These are phyloP conservation scores for Sebastes melanostomus DNA, from an alignment of 2,797 vertebrate species.

Conservation along the genomic window DNA sequence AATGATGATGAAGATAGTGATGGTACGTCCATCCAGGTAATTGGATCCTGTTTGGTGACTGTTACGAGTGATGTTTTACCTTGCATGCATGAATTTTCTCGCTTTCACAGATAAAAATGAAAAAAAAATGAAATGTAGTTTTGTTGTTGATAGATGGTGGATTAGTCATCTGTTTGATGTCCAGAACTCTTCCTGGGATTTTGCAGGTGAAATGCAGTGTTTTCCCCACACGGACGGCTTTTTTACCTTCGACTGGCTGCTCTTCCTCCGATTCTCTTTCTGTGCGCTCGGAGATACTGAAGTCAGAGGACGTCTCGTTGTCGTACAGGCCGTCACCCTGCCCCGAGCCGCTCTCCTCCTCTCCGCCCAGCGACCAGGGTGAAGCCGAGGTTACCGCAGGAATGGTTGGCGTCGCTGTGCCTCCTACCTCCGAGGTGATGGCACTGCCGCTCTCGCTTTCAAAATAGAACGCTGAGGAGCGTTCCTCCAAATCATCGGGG, in stretches of 20 bases:
- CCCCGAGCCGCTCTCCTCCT: slow-evolving; percentile 94
- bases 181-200: slow-evolving; percentile 31
- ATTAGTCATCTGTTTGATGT: slow-evolving; percentile 44
- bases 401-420: slow-evolving; percentile 1
- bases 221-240: slow-evolving; percentile 18
- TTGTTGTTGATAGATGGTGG: slow-evolving; percentile 38
- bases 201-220: slow-evolving; percentile 17
- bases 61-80: not conserved
- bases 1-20: slow-evolving; percentile 12
- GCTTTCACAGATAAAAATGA: slow-evolving; percentile 11
- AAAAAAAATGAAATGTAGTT: slow-evolving; percentile 13
- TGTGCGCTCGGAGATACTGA: slow-evolving; percentile 90
- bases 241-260: slow-evolving; percentile 90
- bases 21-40: not conserved
- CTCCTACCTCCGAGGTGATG: slow-evolving; percentile 40
- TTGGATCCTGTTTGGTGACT: not conserved
- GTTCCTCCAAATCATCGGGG: slow-evolving; percentile 70
- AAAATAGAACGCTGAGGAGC: slow-evolving; percentile 80
- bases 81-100: slow-evolving; percentile 9
- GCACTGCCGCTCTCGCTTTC: slow-evolving; percentile 78
- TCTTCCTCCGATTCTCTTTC: slow-evolving; percentile 87
- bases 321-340: slow-evolving; percentile 89
- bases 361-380: slow-evolving; percentile 83
- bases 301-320: slow-evolving; percentile 96
- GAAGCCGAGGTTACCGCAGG: slow-evolving; percentile 25